A percentile compares a stretch with the other conserved stretches of the same genome.
Evolutionary conservation across 2,797 vertebrate genomes (phyloP).

Genomic region (Catostomus latipinnis): DNA sequence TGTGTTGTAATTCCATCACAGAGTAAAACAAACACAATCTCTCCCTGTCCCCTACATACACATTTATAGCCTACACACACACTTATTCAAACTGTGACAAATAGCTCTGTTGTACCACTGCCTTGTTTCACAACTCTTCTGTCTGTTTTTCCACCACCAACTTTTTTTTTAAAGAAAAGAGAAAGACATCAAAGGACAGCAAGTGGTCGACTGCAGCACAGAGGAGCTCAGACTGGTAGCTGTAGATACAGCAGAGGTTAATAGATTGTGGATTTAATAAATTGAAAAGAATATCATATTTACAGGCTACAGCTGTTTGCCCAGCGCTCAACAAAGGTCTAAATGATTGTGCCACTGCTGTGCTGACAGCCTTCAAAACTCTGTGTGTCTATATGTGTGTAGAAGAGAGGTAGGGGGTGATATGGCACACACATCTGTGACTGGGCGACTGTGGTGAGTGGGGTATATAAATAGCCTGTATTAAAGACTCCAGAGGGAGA

Average conservation of each 20-base stretch:
- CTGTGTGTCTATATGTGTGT: conserved; percentile 43
- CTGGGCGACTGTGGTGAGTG: conserved; percentile 26
- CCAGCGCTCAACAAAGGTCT: conserved; percentile 55
- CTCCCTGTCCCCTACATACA: background rate
- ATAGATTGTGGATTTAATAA: conserved; percentile 52
- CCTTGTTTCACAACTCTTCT: background rate
- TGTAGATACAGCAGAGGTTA: conserved; percentile 56
- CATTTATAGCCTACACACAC: background rate
- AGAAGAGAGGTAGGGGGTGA: conserved; percentile 7
- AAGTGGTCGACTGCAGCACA: conserved; percentile 42
- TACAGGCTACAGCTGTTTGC: conserved; percentile 59
- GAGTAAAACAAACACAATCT: conserved; percentile 18
- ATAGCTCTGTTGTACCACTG: conserved; percentile 23
- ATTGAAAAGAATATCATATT: conserved; percentile 63
- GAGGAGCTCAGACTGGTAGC: conserved; percentile 43
- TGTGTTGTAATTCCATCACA: background rate
- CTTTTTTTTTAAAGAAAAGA: conserved; percentile 30
- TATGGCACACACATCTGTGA: conserved; percentile 46
- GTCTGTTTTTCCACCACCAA: conserved; percentile 29
- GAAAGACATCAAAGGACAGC: conserved; percentile 45
- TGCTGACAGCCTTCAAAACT: conserved; percentile 63
- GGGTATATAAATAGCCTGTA: conserved; percentile 40
- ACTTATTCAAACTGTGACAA: conserved; percentile 34
- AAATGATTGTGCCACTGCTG: conserved; percentile 59
- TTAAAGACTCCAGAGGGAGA: conserved; percentile 51